Percentiles rank a stretch among this genome's conserved stretches.
Conservation (phyloP, 2,888 invertebrate genomes). For the Hydrotaea cyrtoneurina region DNA sequence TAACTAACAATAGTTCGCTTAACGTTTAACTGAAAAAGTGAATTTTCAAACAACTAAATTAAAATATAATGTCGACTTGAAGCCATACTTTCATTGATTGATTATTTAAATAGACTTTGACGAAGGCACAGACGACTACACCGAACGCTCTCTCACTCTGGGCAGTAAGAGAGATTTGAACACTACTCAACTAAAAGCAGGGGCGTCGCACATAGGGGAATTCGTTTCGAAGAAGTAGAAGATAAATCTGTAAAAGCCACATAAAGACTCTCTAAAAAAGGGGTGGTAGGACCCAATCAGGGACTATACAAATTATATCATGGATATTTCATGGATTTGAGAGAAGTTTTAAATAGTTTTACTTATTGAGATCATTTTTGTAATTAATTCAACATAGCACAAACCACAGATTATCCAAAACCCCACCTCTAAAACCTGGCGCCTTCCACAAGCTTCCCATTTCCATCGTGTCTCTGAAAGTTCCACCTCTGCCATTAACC, state of each 20-base stretch:
- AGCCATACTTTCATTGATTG: conserved; percentile 63
- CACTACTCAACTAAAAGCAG: background rate
- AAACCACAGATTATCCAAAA: no score
- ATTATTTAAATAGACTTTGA: conserved; percentile 62
- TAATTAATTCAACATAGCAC: no score
- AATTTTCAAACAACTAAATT: conserved; percentile 53
- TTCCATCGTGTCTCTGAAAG: background rate
- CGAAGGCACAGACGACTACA: conserved; percentile 1
- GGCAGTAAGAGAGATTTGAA: background rate
- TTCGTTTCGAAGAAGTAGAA: no score
- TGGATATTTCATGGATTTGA: no score
- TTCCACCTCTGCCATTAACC: background rate
- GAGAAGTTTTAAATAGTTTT: no score
- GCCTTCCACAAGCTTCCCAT: no score
- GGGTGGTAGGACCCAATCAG: background rate
- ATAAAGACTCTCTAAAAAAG: no score
- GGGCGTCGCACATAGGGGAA: conserved; percentile 27
- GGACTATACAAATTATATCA: no score
- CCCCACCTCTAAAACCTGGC: no score
- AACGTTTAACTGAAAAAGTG: background rate
- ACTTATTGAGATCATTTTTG: no score
- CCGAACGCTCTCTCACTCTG: conserved; percentile 11
- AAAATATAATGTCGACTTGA: conserved; percentile 52
- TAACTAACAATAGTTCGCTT: background rate
- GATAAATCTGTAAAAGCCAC: no score